Evolutionary conservation across 2,113 vertebrate genomes (phyloP), one percentile per base, ranked within the genome.

Genomic region (Mastomys coucha): DNA sequence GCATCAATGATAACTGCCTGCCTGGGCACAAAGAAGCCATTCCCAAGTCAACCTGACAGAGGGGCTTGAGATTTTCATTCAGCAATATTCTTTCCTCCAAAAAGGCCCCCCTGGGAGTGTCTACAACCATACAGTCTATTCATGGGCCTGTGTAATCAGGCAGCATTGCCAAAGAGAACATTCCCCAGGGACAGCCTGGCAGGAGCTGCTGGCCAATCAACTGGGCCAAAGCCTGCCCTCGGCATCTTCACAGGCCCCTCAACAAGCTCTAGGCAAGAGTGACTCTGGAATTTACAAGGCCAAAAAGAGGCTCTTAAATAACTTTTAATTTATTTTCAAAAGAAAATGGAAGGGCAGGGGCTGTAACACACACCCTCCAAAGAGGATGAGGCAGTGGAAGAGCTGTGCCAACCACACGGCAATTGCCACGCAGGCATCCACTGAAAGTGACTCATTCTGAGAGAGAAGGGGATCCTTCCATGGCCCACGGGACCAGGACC

Each of bases 291-390:
- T 69, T 81, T 72, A 93, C n/a, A 89, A 95, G 60, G 73, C 92
- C 78, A 87, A 91, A 45, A 80, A 88, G 87, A 89, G 80, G 39
- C 78, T 78, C 49, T 93, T 58, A 88, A 90, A 75, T 85, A 56
- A 93, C 36, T 86, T 96, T 85, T 94, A 49, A 92, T 92, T 89
- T 92, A 67, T 91, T 89, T 96, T 96, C 70, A 82, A 95, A 89
- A 93, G 80, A 88, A 94, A 92, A 6, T 86, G 28, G 80, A 78
- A 86, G 70, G 36, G 31, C 65, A 11, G n/a, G 2, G 0, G 24
- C 28, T 3, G 17, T 49, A 60, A 58, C 19, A 42, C 16, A 86
- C 14, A 28, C 53, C 60, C 60, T 93, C 85, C 69, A 31, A 6
- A 73, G 42, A 20, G 76, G 51, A 8, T 33, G 5, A 76, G 73